These are phyloP conservation scores for Dugesia japonica DNA, from an alignment of 2,888 invertebrate genomes.

Conservation along the genomic window DNA sequence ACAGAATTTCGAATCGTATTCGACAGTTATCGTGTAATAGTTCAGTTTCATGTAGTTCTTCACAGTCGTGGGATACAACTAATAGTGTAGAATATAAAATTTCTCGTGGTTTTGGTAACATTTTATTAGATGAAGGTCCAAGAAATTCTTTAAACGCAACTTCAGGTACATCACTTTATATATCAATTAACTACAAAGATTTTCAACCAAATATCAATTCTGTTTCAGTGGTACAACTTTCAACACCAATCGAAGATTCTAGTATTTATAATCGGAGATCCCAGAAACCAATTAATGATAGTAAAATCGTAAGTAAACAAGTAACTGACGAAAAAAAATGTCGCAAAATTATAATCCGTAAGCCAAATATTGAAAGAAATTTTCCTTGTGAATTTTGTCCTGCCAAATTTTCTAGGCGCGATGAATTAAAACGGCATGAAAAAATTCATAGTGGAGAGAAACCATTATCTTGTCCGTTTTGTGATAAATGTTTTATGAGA, in stretches of 20 bases:
- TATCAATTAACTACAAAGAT: neutral
- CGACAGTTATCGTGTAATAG: neutral
- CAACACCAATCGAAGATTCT: neutral
- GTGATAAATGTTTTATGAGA: slow-evolving; percentile 88
- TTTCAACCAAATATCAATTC: neutral
- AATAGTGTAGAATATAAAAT: slow-evolving; percentile 8
- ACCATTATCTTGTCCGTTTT: slow-evolving; percentile 88
- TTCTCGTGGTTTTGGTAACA: neutral
- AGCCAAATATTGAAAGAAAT: slow-evolving; percentile 1
- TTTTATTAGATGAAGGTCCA: neutral
- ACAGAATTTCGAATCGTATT: neutral
- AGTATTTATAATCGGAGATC: neutral
- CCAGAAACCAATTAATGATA: neutral
- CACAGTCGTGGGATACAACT: neutral
- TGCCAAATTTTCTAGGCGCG: neutral
- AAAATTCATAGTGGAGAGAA: slow-evolving; percentile 60
- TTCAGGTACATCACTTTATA: neutral
- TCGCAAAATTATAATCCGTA: neutral
- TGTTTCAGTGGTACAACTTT: neutral
- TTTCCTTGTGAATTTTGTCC: slow-evolving; percentile 20
- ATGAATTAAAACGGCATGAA: neutral
- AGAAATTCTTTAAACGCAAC: neutral
- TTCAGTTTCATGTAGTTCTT: neutral
- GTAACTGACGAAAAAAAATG: neutral
- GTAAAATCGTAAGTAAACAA: neutral